Evolutionary conservation across 2,888 invertebrate species (phyloP).

Genomic region (Drosophila anceps): DNA sequence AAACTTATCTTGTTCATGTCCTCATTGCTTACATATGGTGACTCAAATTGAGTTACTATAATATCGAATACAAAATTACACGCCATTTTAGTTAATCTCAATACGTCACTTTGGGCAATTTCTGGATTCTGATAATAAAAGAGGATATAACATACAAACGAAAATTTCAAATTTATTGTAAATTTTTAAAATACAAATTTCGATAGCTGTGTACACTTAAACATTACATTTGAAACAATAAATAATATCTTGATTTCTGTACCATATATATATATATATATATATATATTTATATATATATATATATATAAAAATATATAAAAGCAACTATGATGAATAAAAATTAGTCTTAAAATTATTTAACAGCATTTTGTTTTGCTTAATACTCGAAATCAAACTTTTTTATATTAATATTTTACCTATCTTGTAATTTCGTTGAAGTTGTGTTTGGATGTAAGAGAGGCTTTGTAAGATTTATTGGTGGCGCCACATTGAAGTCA

Average conservation of each 20-base stretch:
- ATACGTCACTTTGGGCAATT: not conserved
- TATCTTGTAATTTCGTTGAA: too few species aligned
- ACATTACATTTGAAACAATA: not conserved
- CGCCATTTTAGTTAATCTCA: not conserved
- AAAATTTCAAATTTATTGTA: slow-evolving; percentile 11
- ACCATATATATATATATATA: not conserved
- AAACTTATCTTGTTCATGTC: slow-evolving; percentile 57
- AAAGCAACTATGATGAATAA: slow-evolving; percentile 10
- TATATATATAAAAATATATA: not conserved
- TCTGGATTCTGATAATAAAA: not conserved
- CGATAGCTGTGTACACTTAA: not conserved
- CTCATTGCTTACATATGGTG: slow-evolving; percentile 33
- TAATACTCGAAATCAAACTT: too few species aligned
- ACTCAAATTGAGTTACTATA: slow-evolving; percentile 59
- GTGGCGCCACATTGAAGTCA: too few species aligned
- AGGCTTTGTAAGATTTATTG: too few species aligned
- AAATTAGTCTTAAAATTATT: not conserved
- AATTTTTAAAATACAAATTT: slow-evolving; percentile 9
- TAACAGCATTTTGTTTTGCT: not conserved
- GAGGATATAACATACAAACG: not conserved
- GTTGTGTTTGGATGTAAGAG: too few species aligned
- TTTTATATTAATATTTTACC: too few species aligned
- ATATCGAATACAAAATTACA: slow-evolving; percentile 67
- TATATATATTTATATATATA: not conserved
- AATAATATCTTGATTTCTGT: not conserved